Base-by-base conservation (phyloP, 2,113 vertebrate species). In the Petrocephalus microphthalmus region DNA sequence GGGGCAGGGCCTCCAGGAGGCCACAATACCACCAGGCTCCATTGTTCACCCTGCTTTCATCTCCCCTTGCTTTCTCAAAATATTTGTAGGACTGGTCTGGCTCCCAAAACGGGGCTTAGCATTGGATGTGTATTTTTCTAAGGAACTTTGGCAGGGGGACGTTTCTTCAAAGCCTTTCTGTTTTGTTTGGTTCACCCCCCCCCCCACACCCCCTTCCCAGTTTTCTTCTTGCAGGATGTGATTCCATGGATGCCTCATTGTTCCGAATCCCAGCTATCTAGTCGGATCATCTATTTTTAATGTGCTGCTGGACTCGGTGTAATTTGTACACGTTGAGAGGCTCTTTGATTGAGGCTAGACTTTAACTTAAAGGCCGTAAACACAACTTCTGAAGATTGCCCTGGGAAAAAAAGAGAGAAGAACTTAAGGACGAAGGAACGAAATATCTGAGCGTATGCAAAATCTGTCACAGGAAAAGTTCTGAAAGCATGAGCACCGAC, bases 281-380 rank as follows among this genome's bases (percentile, higher is more conserved):
- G 33, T 54, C 19, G 91, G 92, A 92, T 94, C 91, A 94, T 95
- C 94, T 95, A 92, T 95, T 96, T 95, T 93, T 91, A 90, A 92
- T 93, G 92, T 91, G 57, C 94, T 92, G 92, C 87, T 93, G 92
- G 92, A 94, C 92, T 91, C 90, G 92, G 93, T 93, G 93, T 94
- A 92, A 94, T 81, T 49, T 57, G 49, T 37, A 15, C 47, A 54
- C 20, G 45, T 49, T 60, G 53, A 84, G 22, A 7, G 81, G 8
- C 45, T 83, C 81, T 83, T 83, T 45, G 81, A 83, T 45, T 83
- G 81, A 83, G 42, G 81, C 45, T 45, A 49, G 42, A 45, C 10
- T 54, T 54, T 33, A 53, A 5, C 29, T 17, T 85, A 49, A 85
- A 49, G 25, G n/a, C 22, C 51, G 20, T 54, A 53, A 85, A 85